Evolutionary conservation across 1,140 invertebrate species (phyloP).

Genomic region (Lordiphosa collinella): DNA sequence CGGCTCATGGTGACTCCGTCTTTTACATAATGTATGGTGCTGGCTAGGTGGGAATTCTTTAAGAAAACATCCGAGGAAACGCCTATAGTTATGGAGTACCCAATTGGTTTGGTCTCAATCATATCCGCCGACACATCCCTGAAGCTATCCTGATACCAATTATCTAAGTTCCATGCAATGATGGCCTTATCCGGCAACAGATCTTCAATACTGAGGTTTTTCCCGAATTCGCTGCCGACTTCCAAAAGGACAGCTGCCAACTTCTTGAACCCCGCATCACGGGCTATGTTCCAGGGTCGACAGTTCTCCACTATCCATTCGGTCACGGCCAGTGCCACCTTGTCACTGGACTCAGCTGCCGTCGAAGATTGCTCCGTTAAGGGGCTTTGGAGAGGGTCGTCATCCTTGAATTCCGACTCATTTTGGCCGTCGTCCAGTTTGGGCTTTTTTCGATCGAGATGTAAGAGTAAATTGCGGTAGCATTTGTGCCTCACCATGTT

Average conservation of each 20-base stretch:
- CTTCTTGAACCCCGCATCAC: constrained; percentile 13
- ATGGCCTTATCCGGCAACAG: constrained; percentile 4
- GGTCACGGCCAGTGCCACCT: constrained; percentile 2
- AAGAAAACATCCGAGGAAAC: neutral
- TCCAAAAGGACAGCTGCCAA: constrained; percentile 7
- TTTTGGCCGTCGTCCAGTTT: no score
- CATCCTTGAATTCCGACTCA: no score
- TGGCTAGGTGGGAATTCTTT: constrained; percentile 2
- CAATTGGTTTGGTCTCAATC: neutral
- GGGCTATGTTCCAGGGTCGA: constrained; percentile 8
- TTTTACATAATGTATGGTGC: constrained; percentile 4
- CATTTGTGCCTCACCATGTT: constrained; percentile 27
- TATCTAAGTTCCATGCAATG: neutral
- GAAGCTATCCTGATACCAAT: constrained; percentile 1
- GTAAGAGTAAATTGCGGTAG: constrained; percentile 6
- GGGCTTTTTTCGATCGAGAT: no score
- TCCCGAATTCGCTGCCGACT: constrained; percentile 14
- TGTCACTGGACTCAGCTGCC: constrained; percentile 10
- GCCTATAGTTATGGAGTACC: constrained; percentile 7
- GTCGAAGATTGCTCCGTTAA: neutral
- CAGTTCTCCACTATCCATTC: constrained; percentile 23
- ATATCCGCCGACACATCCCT: constrained; percentile 1
- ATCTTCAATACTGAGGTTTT: constrained; percentile 9
- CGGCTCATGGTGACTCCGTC: constrained; percentile 2
- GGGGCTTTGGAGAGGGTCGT: no score